Percentiles rank a stretch among this genome's conserved stretches.
Conservation (phyloP, 2,888 invertebrate species). For the Panzeria rudis region DNA sequence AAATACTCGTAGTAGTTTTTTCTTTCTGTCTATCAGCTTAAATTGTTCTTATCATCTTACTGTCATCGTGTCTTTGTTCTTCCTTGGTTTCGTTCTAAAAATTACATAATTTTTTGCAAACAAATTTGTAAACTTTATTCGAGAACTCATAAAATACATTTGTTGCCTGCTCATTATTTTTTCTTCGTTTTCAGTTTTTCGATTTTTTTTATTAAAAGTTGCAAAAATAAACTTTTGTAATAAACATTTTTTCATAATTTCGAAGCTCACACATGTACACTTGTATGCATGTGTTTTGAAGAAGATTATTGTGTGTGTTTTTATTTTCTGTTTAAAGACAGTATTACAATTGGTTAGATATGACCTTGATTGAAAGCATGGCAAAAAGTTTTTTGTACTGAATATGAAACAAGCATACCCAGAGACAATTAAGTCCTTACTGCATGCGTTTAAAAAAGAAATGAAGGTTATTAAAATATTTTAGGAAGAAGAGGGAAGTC, state of each 20-base stretch:
- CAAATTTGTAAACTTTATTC: slow-evolving; percentile 38
- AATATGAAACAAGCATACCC: too few relatives aligned
- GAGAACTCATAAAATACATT: slow-evolving; percentile 66
- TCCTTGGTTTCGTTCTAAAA: slow-evolving; percentile 19
- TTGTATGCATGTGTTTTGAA: too few relatives aligned
- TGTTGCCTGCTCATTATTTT: slow-evolving; percentile 56
- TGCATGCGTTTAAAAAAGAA: too few relatives aligned
- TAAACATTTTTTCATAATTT: slow-evolving; percentile 33
- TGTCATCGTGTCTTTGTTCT: background rate
- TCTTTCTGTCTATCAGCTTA: slow-evolving; percentile 14
- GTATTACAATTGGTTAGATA: too few relatives aligned
- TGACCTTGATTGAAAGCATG: too few relatives aligned
- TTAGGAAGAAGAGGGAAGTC: too few relatives aligned
- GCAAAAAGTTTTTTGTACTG: too few relatives aligned
- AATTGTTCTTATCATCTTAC: background rate
- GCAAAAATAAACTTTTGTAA: slow-evolving; percentile 40
- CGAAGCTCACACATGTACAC: background rate
- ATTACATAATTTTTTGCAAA: slow-evolving; percentile 54
- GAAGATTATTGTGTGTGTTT: too few relatives aligned
- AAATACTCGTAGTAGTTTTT: slow-evolving; percentile 12
- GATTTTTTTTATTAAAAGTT: slow-evolving; percentile 44
- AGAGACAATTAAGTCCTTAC: too few relatives aligned
- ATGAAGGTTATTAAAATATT: too few relatives aligned
- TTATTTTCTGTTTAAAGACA: too few relatives aligned
- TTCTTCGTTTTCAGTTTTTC: slow-evolving; percentile 10